These are phyloP conservation scores for Mandrillus leucophaeus DNA, from an alignment of 2,113 vertebrate species.

Conservation along the genomic window DNA sequence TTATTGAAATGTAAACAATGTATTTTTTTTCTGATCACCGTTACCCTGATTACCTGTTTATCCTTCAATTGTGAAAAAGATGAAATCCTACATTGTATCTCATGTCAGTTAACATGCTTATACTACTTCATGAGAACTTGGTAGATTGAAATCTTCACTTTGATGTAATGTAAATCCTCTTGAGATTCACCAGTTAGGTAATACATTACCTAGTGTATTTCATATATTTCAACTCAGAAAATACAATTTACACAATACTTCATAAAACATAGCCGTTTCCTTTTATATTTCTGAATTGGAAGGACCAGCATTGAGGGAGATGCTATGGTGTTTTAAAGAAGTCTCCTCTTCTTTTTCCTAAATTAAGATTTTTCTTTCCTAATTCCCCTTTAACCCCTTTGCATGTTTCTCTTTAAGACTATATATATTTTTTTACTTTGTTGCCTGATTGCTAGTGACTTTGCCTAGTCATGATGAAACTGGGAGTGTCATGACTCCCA, in stretches of 20 bases:
- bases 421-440: not conserved
- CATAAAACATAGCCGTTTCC: not conserved
- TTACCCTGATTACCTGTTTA: not conserved
- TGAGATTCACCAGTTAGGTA: not conserved
- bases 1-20: not conserved
- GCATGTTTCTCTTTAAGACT: not conserved
- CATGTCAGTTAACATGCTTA: not conserved
- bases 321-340: not conserved
- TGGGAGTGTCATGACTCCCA: not conserved
- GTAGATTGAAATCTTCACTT: not conserved
- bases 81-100: not conserved
- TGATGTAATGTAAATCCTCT: not conserved
- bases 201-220: not conserved
- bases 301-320: not conserved
- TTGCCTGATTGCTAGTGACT: not conserved
- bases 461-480: not conserved
- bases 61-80: not conserved
- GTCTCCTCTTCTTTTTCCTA: not conserved
- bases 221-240: slow-evolving; percentile 49
- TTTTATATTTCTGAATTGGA: not conserved
- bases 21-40: not conserved
- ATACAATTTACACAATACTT: not conserved
- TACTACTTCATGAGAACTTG: not conserved
- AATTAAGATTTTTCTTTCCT: not conserved
- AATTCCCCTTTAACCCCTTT: not conserved